Evolutionary conservation across 2,888 invertebrate species (phyloP).

Genomic region (Monoplex corrugatus): DNA sequence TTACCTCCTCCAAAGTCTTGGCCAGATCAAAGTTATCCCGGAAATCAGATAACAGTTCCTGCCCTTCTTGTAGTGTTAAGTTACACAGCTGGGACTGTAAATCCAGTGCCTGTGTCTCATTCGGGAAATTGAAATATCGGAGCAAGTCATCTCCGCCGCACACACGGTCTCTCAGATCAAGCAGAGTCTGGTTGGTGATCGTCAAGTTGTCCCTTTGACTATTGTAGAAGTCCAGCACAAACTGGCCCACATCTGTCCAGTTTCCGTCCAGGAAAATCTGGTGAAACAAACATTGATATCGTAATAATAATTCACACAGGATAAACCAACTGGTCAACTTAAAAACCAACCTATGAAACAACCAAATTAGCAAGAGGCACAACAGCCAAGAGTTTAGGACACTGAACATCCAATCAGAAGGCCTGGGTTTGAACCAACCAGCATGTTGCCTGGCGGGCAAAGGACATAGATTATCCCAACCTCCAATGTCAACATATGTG

Average conservation of each 20-base stretch:
- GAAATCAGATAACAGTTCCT: conserved; percentile 61
- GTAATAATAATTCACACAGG: too few species aligned
- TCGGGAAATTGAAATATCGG: conserved; percentile 59
- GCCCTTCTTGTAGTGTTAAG: conserved; percentile 59
- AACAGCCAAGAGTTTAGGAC: too few species aligned
- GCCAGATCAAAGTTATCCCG: conserved; percentile 54
- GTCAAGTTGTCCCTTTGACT: background rate
- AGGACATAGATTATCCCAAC: too few species aligned
- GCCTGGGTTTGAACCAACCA: too few species aligned
- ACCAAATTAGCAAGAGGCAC: too few species aligned
- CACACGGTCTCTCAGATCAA: conserved; percentile 1
- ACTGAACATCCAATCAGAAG: too few species aligned
- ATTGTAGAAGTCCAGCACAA: conserved; percentile 27
- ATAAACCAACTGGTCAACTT: too few species aligned
- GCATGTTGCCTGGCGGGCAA: too few species aligned
- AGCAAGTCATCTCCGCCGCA: conserved; percentile 45
- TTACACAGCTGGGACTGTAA: conserved; percentile 67
- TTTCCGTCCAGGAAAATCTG: conserved; percentile 8
- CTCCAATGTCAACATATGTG: too few species aligned
- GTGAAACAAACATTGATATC: too few species aligned
- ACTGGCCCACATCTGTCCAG: background rate
- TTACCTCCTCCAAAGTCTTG: conserved; percentile 61
- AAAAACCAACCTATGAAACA: too few species aligned
- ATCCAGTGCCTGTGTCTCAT: conserved; percentile 57
- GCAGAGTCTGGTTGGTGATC: conserved; percentile 21